Conservation (phyloP, 2,888 invertebrate species). For the Papilio elwesi region DNA sequence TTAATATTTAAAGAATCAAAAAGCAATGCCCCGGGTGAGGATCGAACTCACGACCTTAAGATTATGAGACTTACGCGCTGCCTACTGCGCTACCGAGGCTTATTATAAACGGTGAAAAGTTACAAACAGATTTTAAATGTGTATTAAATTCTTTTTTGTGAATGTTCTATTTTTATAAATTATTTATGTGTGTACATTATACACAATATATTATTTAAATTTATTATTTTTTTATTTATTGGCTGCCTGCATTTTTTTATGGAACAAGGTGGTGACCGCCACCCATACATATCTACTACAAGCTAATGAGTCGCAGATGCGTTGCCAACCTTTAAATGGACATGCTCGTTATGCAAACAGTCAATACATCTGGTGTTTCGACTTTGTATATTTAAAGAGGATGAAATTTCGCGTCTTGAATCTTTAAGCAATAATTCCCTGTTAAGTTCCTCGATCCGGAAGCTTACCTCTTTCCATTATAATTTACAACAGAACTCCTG, state of each 20-base stretch:
- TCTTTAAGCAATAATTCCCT: slow-evolving; percentile 72
- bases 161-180: too few species aligned
- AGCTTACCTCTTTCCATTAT: slow-evolving; percentile 76
- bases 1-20: background rate
- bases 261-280: too few species aligned
- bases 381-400: background rate
- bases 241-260: too few species aligned
- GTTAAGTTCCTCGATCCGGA: slow-evolving; percentile 70
- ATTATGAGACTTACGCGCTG: slow-evolving; percentile 94
- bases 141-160: background rate
- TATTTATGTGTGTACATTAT: too few species aligned
- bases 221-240: too few species aligned
- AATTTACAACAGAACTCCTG: slow-evolving; percentile 67
- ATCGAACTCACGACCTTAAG: slow-evolving; percentile 95
- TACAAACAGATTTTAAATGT: background rate
- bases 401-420: slow-evolving; percentile 12
- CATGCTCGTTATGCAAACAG: background rate
- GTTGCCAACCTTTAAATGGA: too few species aligned
- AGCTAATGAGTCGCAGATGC: too few species aligned
- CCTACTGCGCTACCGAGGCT: slow-evolving; percentile 81
- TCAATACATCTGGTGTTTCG: background rate
- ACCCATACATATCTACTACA: too few species aligned
- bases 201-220: too few species aligned
- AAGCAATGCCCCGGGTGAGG: slow-evolving; percentile 89
- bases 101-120: background rate